Evolutionary conservation across 2,888 invertebrate genomes (phyloP).

Genomic region (Drosophila ezoana): DNA sequence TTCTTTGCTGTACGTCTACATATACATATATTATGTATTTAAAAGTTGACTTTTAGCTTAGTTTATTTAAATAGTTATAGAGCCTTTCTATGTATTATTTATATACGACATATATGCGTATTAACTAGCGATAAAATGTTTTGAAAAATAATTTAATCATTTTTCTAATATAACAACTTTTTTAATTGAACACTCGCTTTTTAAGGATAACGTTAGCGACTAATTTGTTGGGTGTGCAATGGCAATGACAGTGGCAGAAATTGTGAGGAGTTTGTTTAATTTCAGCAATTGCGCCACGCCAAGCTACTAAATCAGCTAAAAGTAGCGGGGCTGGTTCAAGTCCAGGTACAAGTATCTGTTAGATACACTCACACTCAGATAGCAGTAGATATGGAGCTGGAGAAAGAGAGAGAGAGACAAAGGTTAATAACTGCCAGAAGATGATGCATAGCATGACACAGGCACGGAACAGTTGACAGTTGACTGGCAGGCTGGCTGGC

Average conservation of each 20-base stretch:
- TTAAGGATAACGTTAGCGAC: conserved; percentile 24
- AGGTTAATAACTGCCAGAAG: conserved; percentile 80
- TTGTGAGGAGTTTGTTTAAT: conserved; percentile 57
- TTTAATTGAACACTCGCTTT: background rate
- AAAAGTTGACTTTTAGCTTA: too few species aligned
- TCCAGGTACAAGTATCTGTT: conserved; percentile 43
- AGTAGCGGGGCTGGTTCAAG: conserved; percentile 38
- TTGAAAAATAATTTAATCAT: too few species aligned
- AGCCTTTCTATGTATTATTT: too few species aligned
- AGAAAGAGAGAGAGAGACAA: conserved; percentile 42
- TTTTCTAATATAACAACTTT: background rate
- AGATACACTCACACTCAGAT: conserved; percentile 32
- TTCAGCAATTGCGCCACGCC: conserved; percentile 55
- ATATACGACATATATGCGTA: too few species aligned
- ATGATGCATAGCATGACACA: conserved; percentile 79
- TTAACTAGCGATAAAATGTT: too few species aligned
- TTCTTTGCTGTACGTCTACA: too few species aligned
- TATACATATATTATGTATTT: too few species aligned
- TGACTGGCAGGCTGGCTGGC: conserved; percentile 68
- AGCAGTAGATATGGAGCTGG: background rate
- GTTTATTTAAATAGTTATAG: too few species aligned
- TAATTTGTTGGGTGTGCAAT: conserved; percentile 40
- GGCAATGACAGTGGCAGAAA: conserved; percentile 8
- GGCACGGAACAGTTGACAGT: conserved; percentile 74
- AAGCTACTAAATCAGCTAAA: conserved; percentile 65